Evolutionary conservation across 2,113 vertebrate species (phyloP), one percentile per base, ranked within the genome.

Genomic region (Callospermophilus lateralis): DNA sequence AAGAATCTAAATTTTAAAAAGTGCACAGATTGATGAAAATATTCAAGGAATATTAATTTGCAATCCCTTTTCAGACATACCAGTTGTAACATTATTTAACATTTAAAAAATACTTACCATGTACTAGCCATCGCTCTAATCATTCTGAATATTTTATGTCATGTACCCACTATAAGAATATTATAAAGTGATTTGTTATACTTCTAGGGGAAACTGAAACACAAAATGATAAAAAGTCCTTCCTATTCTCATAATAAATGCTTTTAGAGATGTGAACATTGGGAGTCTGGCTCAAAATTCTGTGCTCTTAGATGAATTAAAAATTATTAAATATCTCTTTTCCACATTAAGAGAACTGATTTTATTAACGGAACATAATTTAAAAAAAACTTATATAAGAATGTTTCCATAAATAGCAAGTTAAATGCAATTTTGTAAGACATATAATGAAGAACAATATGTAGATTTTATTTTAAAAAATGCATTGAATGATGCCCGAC

Each of bases 401-500:
- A 80, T 77, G 1, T 55, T 79, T 91, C 19, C 34, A 86, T 32
- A 84, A 79, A 86, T 80, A 84, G 84, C 24, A 96, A 67, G 6
- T 65, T 72, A 79, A 90, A 39, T 79, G 12, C 11, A 15, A 6
- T 30, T 55, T 84, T 94, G 58, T 15, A 3, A 70, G 19, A 4
- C 45, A 95, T 28, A 30, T 58, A n/a, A 70, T 53, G 58, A 76
- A 84, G 8, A 79, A 4, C 2, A 68, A 22, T 26, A 48, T 55
- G 8, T 16, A 12, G 70, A 63, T 84, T 91, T 91, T 87, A 61
- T 72, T 93, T 81, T 65, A 87, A 65, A 73, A 84, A 70, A 34
- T 73, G 6, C 8, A 13, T n/a, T 51, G 12, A 9, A 58, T 85
- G 55, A 51, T 91, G 6, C 0, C 20, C 7, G 12, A 73, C 8